Evolutionary conservation across 2,888 invertebrate genomes (phyloP).

Genomic region (Xylota segnis): DNA sequence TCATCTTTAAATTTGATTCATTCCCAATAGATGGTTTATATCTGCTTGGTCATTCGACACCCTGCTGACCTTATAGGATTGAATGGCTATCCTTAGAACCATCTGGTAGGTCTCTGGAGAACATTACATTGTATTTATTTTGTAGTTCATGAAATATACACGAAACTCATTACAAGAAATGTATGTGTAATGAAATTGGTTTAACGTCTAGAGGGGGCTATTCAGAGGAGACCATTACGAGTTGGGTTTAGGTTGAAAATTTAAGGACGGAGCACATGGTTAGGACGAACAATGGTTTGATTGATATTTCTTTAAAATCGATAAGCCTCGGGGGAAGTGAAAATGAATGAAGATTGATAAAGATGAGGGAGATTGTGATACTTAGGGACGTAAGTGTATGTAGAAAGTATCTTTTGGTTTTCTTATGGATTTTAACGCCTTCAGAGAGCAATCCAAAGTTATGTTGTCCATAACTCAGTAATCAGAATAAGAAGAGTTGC

Average conservation of each 20-base stretch:
- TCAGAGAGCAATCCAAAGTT: no score
- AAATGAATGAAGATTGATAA: not conserved
- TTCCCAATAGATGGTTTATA: not conserved
- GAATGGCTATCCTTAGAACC: not conserved
- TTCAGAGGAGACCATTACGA: not conserved
- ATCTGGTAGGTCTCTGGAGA: not conserved
- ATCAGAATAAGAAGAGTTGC: no score
- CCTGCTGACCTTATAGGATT: not conserved
- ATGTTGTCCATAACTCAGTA: no score
- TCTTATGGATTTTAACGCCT: no score
- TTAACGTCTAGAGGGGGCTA: not conserved
- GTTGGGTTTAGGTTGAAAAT: not conserved
- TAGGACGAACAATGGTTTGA: not conserved
- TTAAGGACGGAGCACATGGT: no score
- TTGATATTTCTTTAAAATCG: not conserved
- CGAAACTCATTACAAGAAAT: not conserved
- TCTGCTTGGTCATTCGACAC: not conserved
- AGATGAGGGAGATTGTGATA: not conserved
- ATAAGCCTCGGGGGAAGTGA: not conserved
- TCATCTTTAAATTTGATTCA: not conserved
- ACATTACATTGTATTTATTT: not conserved
- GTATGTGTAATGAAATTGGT: not conserved
- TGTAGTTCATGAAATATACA: not conserved
- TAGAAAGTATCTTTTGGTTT: no score
- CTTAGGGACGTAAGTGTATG: no score